Evolutionary conservation across 2,888 invertebrate genomes (phyloP).

Genomic region (Empis stercorea): DNA sequence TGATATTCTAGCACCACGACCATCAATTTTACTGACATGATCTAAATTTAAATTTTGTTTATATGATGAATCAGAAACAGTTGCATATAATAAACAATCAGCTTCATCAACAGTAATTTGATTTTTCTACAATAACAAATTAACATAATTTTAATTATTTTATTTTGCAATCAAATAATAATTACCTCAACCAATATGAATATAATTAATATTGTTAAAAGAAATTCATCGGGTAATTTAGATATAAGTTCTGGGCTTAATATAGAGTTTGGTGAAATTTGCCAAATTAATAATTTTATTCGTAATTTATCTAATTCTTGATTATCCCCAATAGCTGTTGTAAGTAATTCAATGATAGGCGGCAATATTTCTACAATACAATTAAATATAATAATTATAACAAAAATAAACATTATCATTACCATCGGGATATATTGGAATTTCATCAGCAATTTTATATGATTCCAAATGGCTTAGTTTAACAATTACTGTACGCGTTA

Average conservation of each 20-base stretch:
- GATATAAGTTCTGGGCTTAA: background rate
- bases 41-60: background rate
- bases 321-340: background rate
- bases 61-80: background rate
- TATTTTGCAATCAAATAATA: too few species aligned
- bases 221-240: background rate
- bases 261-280: constrained; percentile 1
- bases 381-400: background rate
- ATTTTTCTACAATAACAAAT: background rate
- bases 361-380: constrained; percentile 5
- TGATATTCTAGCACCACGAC: background rate
- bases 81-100: background rate
- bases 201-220: background rate
- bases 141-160: too few species aligned
- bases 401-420: background rate
- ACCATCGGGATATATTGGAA: constrained; percentile 4
- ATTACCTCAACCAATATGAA: background rate
- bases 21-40: background rate
- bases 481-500: constrained; percentile 1
- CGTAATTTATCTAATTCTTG: constrained; percentile 2
- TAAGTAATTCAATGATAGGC: background rate
- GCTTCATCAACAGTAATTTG: background rate
- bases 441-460: background rate
- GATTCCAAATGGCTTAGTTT: background rate
- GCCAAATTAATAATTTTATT: constrained; percentile 7